phyloP scores from a whole-genome alignment of 37 sponge, comb jelly and placozoan genomes.

The Oscarella lobularis region DNA sequence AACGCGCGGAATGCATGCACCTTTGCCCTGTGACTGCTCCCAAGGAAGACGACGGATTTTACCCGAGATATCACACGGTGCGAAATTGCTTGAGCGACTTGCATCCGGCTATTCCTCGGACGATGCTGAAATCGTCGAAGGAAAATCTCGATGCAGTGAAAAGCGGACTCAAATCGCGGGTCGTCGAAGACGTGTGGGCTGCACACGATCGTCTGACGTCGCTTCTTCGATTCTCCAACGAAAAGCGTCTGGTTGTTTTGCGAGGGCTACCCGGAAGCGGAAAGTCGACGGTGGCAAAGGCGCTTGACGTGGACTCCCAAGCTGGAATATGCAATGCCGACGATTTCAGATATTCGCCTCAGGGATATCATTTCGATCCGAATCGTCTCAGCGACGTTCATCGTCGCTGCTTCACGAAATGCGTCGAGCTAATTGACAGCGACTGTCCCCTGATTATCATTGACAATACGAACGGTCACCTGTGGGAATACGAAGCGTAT shows the following conservation, averaged over 20 bases:
- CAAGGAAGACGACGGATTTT: conserved; percentile 49
- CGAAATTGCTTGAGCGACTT: conserved; percentile 28
- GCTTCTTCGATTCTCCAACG: background rate
- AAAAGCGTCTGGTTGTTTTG: conserved; percentile 38
- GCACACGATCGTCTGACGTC: background rate
- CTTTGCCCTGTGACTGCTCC: conserved; percentile 57
- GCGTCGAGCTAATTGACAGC: conserved; percentile 23
- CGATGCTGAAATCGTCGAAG: background rate
- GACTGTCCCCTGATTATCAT: conserved; percentile 38
- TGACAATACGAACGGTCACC: conserved; percentile 69
- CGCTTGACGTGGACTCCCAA: background rate
- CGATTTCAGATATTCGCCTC: conserved; percentile 17
- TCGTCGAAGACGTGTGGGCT: background rate
- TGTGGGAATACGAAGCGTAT: conserved; percentile 68
- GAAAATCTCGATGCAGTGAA: background rate
- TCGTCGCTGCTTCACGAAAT: conserved; percentile 29
- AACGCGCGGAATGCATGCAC: conserved; percentile 22
- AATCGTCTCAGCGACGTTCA: conserved; percentile 41
- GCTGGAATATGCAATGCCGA: conserved; percentile 58
- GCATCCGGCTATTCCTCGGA: background rate
- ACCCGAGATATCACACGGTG: conserved; percentile 11
- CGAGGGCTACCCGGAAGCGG: conserved; percentile 80
- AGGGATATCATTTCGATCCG: conserved; percentile 35
- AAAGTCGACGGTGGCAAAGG: conserved; percentile 27
- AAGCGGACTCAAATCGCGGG: background rate